Conservation (phyloP, 2,797 vertebrate species). For the Prionace glauca region DNA sequence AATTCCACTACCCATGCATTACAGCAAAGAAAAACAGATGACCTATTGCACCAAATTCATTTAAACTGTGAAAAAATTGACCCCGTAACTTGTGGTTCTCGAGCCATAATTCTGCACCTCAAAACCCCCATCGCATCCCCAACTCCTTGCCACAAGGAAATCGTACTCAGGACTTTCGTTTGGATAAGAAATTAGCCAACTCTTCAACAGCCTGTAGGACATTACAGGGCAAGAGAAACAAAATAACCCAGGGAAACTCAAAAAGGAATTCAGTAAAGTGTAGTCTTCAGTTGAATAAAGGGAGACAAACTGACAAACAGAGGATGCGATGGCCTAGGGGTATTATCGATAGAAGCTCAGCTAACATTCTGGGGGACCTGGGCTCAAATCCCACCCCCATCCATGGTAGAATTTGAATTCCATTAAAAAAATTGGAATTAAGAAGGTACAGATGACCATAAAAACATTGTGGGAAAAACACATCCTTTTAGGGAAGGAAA, state of each 20-base stretch:
- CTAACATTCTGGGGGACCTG: too few relatives aligned
- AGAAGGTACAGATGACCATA: too few relatives aligned
- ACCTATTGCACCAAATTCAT: not conserved
- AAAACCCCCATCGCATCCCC: not conserved
- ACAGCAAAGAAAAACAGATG: not conserved
- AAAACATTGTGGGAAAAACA: too few relatives aligned
- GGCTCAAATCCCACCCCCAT: too few relatives aligned
- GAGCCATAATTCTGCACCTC: not conserved
- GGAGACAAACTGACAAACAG: not conserved
- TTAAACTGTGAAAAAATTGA: not conserved
- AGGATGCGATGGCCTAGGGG: too few relatives aligned
- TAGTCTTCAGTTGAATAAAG: not conserved
- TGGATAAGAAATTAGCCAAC: not conserved
- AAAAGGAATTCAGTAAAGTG: not conserved
- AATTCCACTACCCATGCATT: not conserved
- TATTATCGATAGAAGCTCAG: too few relatives aligned
- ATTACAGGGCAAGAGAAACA: not conserved
- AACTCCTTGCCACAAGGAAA: not conserved
- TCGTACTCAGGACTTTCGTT: not conserved
- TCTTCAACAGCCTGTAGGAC: not conserved
- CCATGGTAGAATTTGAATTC: too few relatives aligned
- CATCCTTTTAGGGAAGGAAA: too few relatives aligned
- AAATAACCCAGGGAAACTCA: not conserved
- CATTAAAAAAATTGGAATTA: too few relatives aligned
- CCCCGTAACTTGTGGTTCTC: not conserved